Conservation (phyloP, 2,888 invertebrate species). For the Stenolophus ochropezus region DNA sequence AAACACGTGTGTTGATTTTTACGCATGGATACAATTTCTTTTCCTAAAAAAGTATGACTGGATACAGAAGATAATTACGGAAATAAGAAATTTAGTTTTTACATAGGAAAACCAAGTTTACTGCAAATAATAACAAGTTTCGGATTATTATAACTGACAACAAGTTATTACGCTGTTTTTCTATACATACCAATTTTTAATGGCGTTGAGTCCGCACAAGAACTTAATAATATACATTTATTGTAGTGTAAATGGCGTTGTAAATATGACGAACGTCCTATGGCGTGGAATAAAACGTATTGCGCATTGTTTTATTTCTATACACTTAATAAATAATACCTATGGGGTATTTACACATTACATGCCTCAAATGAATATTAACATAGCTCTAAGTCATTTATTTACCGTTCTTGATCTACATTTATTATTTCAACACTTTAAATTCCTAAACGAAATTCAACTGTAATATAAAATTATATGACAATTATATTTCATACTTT, state of each 20-base stretch:
- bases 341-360: neutral
- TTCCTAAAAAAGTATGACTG: neutral
- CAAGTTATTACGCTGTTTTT: conserved; percentile 46
- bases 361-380: neutral
- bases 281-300: neutral
- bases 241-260: conserved; percentile 25
- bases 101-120: conserved; percentile 14
- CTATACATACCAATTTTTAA: conserved; percentile 27
- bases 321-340: conserved; percentile 1
- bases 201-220: conserved; percentile 32
- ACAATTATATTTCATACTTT: neutral
- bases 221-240: conserved; percentile 48
- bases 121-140: conserved; percentile 44
- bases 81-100: conserved; percentile 47
- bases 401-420: neutral
- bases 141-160: conserved; percentile 41
- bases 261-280: conserved; percentile 19
- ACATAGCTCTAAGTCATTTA: neutral
- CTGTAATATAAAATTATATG: neutral
- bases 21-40: neutral
- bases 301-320: conserved; percentile 24
- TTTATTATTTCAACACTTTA: neutral
- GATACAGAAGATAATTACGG: conserved; percentile 36
- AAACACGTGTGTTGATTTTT: conserved; percentile 37
- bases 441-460: neutral